phyloP scores from a whole-genome alignment of 2,113 vertebrate species.

The Pristiophorus japonicus region DNA sequence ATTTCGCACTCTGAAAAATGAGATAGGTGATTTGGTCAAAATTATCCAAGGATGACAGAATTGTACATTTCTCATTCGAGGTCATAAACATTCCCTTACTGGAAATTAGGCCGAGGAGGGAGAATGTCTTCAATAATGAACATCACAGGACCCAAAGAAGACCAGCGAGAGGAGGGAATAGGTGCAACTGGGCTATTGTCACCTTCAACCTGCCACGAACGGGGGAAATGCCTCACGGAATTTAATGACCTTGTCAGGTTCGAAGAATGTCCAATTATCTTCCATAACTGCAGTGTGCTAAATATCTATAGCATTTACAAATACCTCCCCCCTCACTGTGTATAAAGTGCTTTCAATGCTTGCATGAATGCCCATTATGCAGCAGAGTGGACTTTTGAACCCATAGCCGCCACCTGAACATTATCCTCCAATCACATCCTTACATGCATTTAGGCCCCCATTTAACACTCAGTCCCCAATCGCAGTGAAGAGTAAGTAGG shows the following conservation, averaged over 20 bases:
- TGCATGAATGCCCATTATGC: not conserved
- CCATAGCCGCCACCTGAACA: not conserved
- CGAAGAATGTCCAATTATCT: not conserved
- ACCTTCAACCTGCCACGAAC: not conserved
- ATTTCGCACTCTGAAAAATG: not conserved
- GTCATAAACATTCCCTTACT: too few relatives aligned
- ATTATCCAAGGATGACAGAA: not conserved
- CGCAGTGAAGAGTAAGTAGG: not conserved
- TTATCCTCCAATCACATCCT: not conserved
- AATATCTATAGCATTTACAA: not conserved
- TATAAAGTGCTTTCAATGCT: not conserved
- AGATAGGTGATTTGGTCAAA: not conserved
- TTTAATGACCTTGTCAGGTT: not conserved
- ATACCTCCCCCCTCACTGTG: not conserved
- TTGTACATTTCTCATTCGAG: too few relatives aligned
- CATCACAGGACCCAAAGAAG: too few relatives aligned
- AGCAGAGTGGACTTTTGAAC: not conserved
- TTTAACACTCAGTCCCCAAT: not conserved
- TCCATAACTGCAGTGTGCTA: not conserved
- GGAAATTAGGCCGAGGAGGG: too few relatives aligned
- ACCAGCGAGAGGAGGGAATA: not conserved
- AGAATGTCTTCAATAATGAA: too few relatives aligned
- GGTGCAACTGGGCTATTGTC: not conserved
- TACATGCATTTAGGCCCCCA: not conserved
- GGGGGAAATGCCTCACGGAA: not conserved